Evolutionary conservation across 2,113 vertebrate species (phyloP).

Genomic region (Bettongia penicillata): DNA sequence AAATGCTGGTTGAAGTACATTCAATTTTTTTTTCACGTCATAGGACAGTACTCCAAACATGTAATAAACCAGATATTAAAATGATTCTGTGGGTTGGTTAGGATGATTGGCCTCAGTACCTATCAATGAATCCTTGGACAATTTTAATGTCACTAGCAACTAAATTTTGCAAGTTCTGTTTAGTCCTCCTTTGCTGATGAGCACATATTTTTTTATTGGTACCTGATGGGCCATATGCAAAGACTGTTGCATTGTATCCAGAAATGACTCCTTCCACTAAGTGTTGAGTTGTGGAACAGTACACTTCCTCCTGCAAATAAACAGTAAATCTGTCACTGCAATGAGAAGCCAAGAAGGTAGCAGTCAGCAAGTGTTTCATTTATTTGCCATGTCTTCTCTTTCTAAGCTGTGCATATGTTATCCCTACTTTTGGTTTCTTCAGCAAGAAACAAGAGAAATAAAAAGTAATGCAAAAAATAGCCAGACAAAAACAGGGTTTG

Average conservation of each 20-base stretch:
- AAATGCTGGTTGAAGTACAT: background rate
- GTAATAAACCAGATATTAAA: background rate
- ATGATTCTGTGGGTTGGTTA: background rate
- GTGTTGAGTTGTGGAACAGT: conserved; percentile 76
- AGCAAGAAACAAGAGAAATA: background rate
- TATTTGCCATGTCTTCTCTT: background rate
- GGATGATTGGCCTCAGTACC: background rate
- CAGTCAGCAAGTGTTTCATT: background rate
- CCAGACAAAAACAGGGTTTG: background rate
- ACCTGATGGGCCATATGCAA: conserved; percentile 84
- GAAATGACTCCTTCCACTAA: conserved; percentile 81
- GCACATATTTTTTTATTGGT: background rate
- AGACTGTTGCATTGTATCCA: conserved; percentile 82
- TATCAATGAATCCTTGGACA: background rate
- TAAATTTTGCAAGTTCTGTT: background rate
- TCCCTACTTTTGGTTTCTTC: background rate
- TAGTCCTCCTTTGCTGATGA: background rate
- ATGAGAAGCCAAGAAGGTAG: fast-evolving
- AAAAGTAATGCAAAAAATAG: background rate
- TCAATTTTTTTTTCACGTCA: background rate
- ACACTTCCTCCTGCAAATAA: conserved; percentile 79
- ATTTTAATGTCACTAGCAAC: background rate
- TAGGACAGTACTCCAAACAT: background rate
- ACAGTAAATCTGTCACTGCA: background rate
- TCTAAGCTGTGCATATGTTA: background rate